These are phyloP conservation scores for Regulus satrapa DNA, from an alignment of 2,113 vertebrate species.

Conservation along the genomic window DNA sequence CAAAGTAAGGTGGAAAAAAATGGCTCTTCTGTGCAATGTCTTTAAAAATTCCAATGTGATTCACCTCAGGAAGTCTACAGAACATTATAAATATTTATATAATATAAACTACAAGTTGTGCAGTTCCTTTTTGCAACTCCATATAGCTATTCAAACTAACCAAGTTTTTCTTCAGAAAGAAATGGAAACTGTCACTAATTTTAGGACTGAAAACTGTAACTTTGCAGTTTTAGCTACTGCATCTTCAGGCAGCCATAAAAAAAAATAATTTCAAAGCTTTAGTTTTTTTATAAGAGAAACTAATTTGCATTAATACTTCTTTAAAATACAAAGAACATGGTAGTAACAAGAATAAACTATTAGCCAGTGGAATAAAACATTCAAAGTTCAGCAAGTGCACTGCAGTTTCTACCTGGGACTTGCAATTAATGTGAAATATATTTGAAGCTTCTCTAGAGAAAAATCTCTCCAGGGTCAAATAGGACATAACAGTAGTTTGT, in stretches of 20 bases:
- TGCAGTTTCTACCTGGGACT: not conserved
- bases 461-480: not conserved
- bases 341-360: not conserved
- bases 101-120: not conserved
- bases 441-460: not conserved
- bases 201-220: not conserved
- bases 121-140: not conserved
- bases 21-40: not conserved
- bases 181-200: not conserved
- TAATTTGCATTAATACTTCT: not conserved
- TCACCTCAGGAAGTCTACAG: not conserved
- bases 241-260: not conserved
- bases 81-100: not conserved
- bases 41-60: not conserved
- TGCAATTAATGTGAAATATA: not conserved
- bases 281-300: not conserved
- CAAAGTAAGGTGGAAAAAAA: not conserved
- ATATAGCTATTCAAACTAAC: not conserved
- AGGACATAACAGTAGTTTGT: not conserved
- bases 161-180: not conserved
- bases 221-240: not conserved
- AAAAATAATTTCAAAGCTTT: not conserved
- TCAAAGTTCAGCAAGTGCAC: not conserved
- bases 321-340: not conserved
- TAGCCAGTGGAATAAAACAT: not conserved